Percentiles rank a stretch among this genome's conserved stretches.
phyloP scores from a whole-genome alignment of 53 echinoderm and acorn worm genomes.

The Actinopyga echinites region DNA sequence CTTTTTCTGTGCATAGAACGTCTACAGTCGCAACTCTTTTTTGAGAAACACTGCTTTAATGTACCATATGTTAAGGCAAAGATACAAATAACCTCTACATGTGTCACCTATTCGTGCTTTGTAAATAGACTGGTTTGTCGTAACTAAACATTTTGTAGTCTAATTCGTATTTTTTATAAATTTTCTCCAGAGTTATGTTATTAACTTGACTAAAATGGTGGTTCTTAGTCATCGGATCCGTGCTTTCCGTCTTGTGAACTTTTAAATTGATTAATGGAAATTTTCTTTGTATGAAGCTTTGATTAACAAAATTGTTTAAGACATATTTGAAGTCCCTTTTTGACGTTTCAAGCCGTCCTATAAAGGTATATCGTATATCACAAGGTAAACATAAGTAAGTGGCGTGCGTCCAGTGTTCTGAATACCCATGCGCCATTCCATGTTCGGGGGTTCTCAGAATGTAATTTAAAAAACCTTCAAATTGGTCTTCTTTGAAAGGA shows the following conservation, averaged over 20 bases:
- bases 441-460: background rate
- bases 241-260: background rate
- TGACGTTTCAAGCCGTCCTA: slow-evolving; percentile 27
- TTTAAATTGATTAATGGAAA: background rate
- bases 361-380: slow-evolving; percentile 3
- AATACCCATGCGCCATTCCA: background rate
- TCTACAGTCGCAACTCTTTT: too few species aligned
- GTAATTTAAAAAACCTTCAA: slow-evolving; percentile 1
- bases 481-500: background rate
- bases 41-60: too few species aligned
- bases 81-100: too few species aligned
- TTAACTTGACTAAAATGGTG: slow-evolving; percentile 2
- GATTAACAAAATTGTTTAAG: background rate
- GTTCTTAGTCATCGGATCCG: background rate
- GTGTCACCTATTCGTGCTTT: background rate
- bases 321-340: slow-evolving; percentile 2
- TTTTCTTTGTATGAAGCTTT: background rate
- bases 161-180: slow-evolving; percentile 7
- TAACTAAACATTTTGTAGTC: slow-evolving; percentile 8
- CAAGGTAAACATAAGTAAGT: slow-evolving; percentile 1
- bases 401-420: slow-evolving; percentile 28
- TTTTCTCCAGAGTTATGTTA: background rate
- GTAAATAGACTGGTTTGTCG: background rate
- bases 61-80: too few species aligned
- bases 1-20: too few species aligned